Conservation (phyloP, 1,140 invertebrate genomes). For the Capitella teleta region DNA sequence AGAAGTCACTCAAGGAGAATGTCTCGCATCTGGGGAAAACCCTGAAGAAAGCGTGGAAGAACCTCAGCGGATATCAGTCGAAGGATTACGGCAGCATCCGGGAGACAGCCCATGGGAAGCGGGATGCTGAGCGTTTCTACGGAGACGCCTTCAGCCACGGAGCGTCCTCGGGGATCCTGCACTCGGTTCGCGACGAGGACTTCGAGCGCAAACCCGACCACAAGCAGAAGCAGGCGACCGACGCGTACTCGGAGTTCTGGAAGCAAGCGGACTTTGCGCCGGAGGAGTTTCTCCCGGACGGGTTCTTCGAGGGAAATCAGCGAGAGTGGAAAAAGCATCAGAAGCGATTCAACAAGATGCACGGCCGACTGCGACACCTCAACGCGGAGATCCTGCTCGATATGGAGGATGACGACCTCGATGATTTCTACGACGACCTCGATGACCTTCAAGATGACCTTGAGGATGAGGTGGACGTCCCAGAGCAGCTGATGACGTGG, state of each 20-base stretch:
- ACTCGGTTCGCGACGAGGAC: not conserved
- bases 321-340: slow-evolving; percentile 9
- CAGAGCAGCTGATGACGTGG: slow-evolving; percentile 8
- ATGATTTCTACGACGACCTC: slow-evolving; percentile 10
- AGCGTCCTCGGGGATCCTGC: not conserved
- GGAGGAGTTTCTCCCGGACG: slow-evolving; percentile 7
- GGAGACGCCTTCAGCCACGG: not conserved
- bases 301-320: slow-evolving; percentile 10
- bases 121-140: not conserved
- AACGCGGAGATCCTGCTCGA: slow-evolving; percentile 6
- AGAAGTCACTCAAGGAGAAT: no score
- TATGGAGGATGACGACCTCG: slow-evolving; percentile 11
- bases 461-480: slow-evolving; percentile 3
- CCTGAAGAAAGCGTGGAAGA: not conserved
- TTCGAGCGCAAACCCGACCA: not conserved
- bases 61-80: not conserved
- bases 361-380: slow-evolving; percentile 3
- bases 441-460: slow-evolving; percentile 7
- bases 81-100: not conserved
- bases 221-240: not conserved
- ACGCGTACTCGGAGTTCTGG: slow-evolving; percentile 9
- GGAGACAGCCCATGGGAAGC: not conserved
- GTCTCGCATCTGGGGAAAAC: no score
- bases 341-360: slow-evolving; percentile 2
- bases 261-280: slow-evolving; percentile 1